Evolutionary conservation across 2,888 invertebrate species (phyloP), one percentile per base, ranked within the genome.

Genomic region (Geophilus truncorum): DNA sequence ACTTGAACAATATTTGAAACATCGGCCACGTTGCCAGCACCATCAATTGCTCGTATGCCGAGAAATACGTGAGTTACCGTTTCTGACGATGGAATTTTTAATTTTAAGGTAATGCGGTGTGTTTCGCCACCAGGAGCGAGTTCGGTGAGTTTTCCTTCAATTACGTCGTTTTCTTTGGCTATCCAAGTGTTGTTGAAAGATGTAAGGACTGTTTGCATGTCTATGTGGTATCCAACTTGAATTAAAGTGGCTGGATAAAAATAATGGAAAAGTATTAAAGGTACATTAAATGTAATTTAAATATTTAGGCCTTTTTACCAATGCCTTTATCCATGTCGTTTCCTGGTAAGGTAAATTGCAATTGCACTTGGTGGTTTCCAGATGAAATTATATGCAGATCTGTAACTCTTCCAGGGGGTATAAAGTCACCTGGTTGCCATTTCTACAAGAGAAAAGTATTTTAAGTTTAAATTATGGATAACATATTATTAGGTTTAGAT

Each of bases 291-390:
- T n/a, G n/a, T n/a, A 21, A 51, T 4, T 34, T 28, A 79, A 57
- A 21, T 57, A 21, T 57, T 57, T 21, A 57, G n/a, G n/a, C n/a
- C n/a, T n/a, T n/a, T n/a, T 57, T 32, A 79, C 80, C 80, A 62
- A 18, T 51, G 23, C 81, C 82, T 15, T 45, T 70, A 32, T 82
- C 79, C 79, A 81, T 34, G 81, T 84, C 83, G 78, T 83, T 84
- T 40, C 84, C 84, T 0, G 84, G 83, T 12, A 83, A 83, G 0
- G 84, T 84, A 82, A 83, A 84, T 40, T 80, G 57, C 32, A 84
- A 32, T 1, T 81, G 81, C 0, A 84, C 83, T 21, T 70, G 77
- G 7, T 80, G 57, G 9, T 82, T 79, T 7, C 51, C 10, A 18
- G 78, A 34, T 0, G 79, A 77, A n/a, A 80, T 15, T 0, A 84